These are phyloP conservation scores for Centroberyx gerrardi DNA, from an alignment of 2,797 vertebrate genomes.

Conservation along the genomic window DNA sequence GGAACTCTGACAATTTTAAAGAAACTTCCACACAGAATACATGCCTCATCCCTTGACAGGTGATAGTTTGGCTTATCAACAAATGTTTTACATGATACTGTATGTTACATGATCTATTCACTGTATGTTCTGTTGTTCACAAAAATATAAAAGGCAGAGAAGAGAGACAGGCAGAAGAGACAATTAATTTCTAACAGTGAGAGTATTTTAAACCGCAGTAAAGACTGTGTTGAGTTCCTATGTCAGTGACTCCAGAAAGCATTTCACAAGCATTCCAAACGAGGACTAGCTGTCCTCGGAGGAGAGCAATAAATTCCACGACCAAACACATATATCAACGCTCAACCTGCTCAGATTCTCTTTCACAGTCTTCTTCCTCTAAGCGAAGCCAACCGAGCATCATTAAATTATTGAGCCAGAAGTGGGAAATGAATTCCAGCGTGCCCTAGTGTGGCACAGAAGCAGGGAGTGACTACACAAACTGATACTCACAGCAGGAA, in stretches of 20 bases:
- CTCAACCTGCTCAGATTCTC: conserved; percentile 33
- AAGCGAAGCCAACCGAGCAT: conserved; percentile 48
- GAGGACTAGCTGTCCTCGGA: conserved; percentile 54
- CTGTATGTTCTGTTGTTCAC: not conserved
- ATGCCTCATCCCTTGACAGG: conserved; percentile 1
- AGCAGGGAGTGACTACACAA: conserved; percentile 27
- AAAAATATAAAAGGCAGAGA: not conserved
- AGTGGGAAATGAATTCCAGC: conserved; percentile 26
- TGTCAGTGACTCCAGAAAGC: conserved; percentile 67
- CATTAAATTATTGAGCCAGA: conserved; percentile 39
- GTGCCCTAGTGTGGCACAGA: conserved; percentile 52
- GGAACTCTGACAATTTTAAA: conserved; percentile 31
- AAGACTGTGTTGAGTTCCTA: conserved; percentile 44
- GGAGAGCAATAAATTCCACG: conserved; percentile 58
- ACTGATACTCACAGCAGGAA: conserved; percentile 51
- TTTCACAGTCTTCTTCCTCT: conserved; percentile 43
- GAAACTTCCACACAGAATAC: conserved; percentile 33
- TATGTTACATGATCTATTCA: not conserved
- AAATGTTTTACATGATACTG: conserved; percentile 7
- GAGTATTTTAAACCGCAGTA: conserved; percentile 64
- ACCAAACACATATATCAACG: conserved; percentile 53
- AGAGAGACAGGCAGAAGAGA: conserved; percentile 35
- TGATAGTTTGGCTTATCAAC: conserved; percentile 36
- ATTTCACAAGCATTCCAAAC: conserved; percentile 78
- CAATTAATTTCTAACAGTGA: conserved; percentile 45